Evolutionary conservation across 2,113 vertebrate genomes (phyloP), one percentile per base, ranked within the genome.

Genomic region (Ia io): DNA sequence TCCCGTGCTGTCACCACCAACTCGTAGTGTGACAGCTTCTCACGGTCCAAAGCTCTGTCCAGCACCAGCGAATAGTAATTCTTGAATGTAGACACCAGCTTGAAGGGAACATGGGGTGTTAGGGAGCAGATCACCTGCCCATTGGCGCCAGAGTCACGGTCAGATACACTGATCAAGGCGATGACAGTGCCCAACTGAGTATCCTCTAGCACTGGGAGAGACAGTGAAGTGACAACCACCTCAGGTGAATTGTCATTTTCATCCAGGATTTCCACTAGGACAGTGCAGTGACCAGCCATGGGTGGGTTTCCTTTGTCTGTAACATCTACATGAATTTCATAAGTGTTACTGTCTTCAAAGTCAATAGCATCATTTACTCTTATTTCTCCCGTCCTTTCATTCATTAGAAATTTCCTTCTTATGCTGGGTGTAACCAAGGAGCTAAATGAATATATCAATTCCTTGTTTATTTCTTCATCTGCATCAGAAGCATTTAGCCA

Each of bases 101-200:
- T 96, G 90, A 98, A 98, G 86, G 96, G 98, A 61, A 0, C 90
- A 12, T 9, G 23, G 1, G 13, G 96, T 6, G 9, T 22, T 3
- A 99, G 96, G 0, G 90, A 23, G 91, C 95, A 98, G 28, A 44
- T 93, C n/a, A 99, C 98, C 51, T 99, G 97, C 10, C 99, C 99
- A 0, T 99, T 99, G 86, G 97, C 97, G 23, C 98, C 99, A 0
- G 99, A 99, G 94, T 99, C 99, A 0, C 96, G 97, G 93, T 99
- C 99, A 22, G 98, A 98, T 2, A 99, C 98, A 13, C 98, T 99
- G 47, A 99, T 98, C 32, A 99, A 97, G 1, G 99, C 99, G 2
- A 99, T 98, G 37, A 99, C 98, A 0, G 99, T 99, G 18, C 98
- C 99, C 0, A 98, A 96, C 7, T 97, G 97, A 0, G 99, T 98